Conservation (phyloP, 2,113 vertebrate genomes). For the Sardina pilchardus region DNA sequence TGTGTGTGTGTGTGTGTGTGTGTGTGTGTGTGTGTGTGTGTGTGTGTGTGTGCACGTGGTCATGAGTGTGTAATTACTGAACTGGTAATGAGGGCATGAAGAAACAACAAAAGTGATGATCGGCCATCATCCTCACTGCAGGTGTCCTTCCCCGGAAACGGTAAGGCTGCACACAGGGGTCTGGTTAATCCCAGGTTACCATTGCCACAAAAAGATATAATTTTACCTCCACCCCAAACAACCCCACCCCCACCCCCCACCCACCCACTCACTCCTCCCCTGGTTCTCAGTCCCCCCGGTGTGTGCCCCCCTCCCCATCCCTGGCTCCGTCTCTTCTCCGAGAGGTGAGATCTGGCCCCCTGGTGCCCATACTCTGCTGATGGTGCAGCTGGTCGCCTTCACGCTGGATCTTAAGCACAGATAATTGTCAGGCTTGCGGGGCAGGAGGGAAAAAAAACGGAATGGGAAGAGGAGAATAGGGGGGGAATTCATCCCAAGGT, state of each 20-base stretch:
- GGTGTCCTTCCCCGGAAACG: background rate
- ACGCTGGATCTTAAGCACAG: slow-evolving; percentile 16
- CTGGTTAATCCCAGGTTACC: background rate
- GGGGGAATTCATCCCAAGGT: slow-evolving; percentile 23
- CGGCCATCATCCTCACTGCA: background rate
- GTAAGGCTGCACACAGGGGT: background rate
- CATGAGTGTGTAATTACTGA: slow-evolving; percentile 3
- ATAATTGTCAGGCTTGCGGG: slow-evolving; percentile 28
- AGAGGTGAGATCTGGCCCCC: background rate
- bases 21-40: background rate
- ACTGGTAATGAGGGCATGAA: background rate
- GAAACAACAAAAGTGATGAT: background rate
- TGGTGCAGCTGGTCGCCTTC: background rate
- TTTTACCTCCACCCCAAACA: background rate
- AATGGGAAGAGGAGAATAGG: background rate
- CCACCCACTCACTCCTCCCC: background rate
- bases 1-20: background rate
- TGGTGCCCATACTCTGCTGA: slow-evolving; percentile 17
- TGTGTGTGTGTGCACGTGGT: background rate
- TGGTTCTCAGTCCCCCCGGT: background rate
- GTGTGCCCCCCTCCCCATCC: background rate
- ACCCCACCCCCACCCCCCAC: background rate
- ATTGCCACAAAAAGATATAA: background rate
- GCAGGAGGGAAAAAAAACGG: background rate
- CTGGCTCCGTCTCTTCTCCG: background rate